Percentiles rank a stretch among this genome's conserved stretches.
These are phyloP conservation scores for Nyctibius bracteatus DNA, from an alignment of 2,113 vertebrate genomes.

Conservation along the genomic window DNA sequence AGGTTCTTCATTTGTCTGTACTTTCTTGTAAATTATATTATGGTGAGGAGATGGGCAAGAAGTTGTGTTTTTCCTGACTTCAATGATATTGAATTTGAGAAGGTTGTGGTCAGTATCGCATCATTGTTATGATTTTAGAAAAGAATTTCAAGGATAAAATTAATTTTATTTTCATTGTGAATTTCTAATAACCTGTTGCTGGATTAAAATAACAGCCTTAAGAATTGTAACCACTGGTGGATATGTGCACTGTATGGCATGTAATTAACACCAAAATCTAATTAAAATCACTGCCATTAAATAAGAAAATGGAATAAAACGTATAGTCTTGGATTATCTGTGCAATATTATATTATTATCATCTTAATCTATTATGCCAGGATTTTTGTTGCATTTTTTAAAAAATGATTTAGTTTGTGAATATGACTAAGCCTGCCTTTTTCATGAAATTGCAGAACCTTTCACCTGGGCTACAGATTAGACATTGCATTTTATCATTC, in stretches of 20 bases:
- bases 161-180: neutral
- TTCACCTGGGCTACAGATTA: neutral
- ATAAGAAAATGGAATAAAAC: neutral
- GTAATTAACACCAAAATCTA: neutral
- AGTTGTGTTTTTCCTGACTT: neutral
- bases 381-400: neutral
- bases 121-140: neutral
- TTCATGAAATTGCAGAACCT: neutral
- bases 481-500: neutral
- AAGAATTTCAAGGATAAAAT: neutral
- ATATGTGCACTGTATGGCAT: neutral
- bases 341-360: neutral
- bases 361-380: neutral
- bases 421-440: neutral
- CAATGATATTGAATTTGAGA: neutral
- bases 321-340: neutral
- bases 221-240: neutral
- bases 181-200: neutral
- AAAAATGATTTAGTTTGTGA: neutral
- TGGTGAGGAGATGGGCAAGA: neutral
- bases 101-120: neutral
- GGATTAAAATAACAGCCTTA: neutral
- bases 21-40: neutral
- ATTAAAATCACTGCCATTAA: neutral
- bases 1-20: neutral